Conservation (phyloP, 1,140 invertebrate genomes). For the Cydia strobilella region DNA sequence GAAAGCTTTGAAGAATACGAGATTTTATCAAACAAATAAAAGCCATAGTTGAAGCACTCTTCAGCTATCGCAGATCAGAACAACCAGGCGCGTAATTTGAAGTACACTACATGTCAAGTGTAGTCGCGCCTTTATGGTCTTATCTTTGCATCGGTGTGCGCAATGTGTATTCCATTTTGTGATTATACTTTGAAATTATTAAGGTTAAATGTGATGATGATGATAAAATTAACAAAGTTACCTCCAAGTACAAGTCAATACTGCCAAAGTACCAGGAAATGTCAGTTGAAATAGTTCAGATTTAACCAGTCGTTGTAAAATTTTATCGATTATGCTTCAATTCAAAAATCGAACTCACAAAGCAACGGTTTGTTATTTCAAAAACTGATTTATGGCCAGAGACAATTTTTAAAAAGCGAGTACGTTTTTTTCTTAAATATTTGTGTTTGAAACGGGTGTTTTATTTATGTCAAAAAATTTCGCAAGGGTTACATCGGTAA, state of each 20-base stretch:
- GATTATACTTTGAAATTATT: too few species aligned
- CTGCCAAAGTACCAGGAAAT: neutral
- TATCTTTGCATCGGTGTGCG: conserved; percentile 52
- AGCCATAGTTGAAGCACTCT: conserved; percentile 50
- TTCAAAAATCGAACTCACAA: conserved; percentile 64
- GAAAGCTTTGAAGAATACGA: conserved; percentile 7
- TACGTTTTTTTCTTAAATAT: conserved; percentile 72
- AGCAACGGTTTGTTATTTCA: conserved; percentile 68
- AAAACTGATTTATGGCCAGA: conserved; percentile 72
- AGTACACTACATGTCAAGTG: conserved; percentile 61
- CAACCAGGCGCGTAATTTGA: conserved; percentile 70
- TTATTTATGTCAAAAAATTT: conserved; percentile 76
- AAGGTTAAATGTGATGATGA: too few species aligned
- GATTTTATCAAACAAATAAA: conserved; percentile 34
- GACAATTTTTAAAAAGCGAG: conserved; percentile 68
- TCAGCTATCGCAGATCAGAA: conserved; percentile 60
- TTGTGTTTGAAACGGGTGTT: conserved; percentile 76
- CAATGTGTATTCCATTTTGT: neutral
- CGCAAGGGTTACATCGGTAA: conserved; percentile 73
- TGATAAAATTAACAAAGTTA: too few species aligned
- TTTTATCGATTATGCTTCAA: conserved; percentile 68
- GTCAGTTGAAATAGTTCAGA: neutral
- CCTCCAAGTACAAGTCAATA: neutral
- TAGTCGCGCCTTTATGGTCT: conserved; percentile 62
- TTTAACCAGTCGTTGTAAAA: conserved; percentile 16